Percentiles rank a stretch among this genome's conserved stretches.
Evolutionary conservation across 2,888 invertebrate genomes (phyloP).

Genomic region (Microctonus hyperodae): DNA sequence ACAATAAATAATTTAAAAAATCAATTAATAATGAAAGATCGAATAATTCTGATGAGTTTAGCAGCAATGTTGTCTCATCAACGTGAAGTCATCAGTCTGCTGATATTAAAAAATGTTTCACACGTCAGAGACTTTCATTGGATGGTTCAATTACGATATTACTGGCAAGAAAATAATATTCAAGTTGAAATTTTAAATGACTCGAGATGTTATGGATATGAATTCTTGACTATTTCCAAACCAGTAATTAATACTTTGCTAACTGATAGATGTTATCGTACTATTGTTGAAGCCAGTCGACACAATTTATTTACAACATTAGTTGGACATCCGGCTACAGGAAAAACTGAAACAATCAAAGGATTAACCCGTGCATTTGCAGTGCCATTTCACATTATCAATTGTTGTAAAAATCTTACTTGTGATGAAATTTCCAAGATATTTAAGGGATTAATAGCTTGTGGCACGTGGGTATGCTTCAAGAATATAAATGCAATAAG

Average conservation of each 20-base stretch:
- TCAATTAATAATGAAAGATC: slow-evolving; percentile 65
- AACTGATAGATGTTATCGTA: slow-evolving; percentile 68
- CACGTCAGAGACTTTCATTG: slow-evolving; percentile 68
- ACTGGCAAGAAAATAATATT: slow-evolving; percentile 64
- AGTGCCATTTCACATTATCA: slow-evolving; percentile 67
- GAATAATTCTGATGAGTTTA: slow-evolving; percentile 66
- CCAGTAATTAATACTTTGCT: slow-evolving; percentile 63
- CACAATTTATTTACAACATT: slow-evolving; percentile 65
- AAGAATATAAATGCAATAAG: slow-evolving; percentile 68
- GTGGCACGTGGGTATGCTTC: slow-evolving; percentile 70
- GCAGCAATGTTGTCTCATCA: slow-evolving; percentile 68
- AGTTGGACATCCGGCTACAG: slow-evolving; percentile 65
- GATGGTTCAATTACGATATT: slow-evolving; percentile 69
- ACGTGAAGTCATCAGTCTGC: slow-evolving; percentile 65
- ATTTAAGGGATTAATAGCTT: slow-evolving; percentile 67
- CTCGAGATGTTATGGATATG: slow-evolving; percentile 68
- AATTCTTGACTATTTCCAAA: slow-evolving; percentile 65
- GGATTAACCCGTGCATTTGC: slow-evolving; percentile 68
- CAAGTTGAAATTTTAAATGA: slow-evolving; percentile 66
- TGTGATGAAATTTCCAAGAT: slow-evolving; percentile 48
- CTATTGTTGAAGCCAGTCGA: slow-evolving; percentile 69
- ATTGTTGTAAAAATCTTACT: slow-evolving; percentile 65
- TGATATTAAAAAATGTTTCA: slow-evolving; percentile 58
- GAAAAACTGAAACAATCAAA: slow-evolving; percentile 68
- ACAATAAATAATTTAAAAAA: slow-evolving; percentile 68